Conservation (phyloP, 2,797 vertebrate genomes). For the Halcyon leucocephala region DNA sequence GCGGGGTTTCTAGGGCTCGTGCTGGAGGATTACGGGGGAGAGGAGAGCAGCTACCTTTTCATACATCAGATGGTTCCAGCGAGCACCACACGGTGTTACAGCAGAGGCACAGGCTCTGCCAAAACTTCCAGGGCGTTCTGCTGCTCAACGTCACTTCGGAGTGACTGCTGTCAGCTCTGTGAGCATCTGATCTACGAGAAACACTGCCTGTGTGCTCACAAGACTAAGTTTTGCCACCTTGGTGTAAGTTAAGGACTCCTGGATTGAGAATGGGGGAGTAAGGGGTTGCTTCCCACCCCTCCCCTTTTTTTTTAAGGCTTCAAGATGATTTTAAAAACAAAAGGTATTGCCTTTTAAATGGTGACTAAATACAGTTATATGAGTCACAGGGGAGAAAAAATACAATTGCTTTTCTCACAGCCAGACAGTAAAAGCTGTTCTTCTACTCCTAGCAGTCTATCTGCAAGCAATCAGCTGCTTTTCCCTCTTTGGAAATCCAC, state of each 20-base stretch:
- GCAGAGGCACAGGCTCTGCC: not conserved
- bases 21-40: not conserved
- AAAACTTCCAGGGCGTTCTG: not conserved
- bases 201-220: no score
- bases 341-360: constrained; percentile 18
- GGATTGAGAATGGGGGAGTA: fast-evolving
- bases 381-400: constrained; percentile 51
- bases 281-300: fast-evolving
- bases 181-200: not conserved
- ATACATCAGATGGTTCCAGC: not conserved
- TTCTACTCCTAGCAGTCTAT: constrained; percentile 7
- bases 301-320: not conserved
- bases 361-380: constrained; percentile 13
- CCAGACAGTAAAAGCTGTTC: constrained; percentile 20
- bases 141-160: fast-evolving
- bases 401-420: not conserved
- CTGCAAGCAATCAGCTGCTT: constrained; percentile 21
- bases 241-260: not conserved
- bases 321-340: not conserved
- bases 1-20: fast-evolving
- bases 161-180: not conserved
- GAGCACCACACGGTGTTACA: not conserved
- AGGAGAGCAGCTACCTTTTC: not conserved
- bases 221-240: not conserved
- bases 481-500: not conserved